These are phyloP conservation scores for Rhipidura dahli DNA, from an alignment of 2,113 vertebrate genomes.

Conservation along the genomic window DNA sequence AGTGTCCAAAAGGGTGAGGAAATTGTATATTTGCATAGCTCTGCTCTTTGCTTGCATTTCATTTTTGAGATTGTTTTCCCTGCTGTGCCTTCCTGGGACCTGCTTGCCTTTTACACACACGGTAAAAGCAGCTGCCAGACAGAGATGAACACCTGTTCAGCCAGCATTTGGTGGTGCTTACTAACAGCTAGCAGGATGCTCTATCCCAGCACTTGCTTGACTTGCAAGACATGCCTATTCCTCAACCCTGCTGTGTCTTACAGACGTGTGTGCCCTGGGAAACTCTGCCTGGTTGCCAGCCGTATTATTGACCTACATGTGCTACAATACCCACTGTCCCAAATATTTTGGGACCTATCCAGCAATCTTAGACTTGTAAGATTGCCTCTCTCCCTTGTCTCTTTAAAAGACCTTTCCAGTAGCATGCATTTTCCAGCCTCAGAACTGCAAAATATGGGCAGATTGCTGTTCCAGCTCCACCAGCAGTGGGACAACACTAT, in stretches of 20 bases:
- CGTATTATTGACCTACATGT: not conserved
- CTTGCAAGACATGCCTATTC: not conserved
- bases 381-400: not conserved
- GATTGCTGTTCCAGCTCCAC: not conserved
- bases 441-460: not conserved
- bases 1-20: slow-evolving; percentile 80
- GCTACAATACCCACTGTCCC: not conserved
- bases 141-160: not conserved
- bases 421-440: not conserved
- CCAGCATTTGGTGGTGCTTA: not conserved
- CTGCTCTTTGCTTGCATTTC: not conserved
- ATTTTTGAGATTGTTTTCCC: not conserved
- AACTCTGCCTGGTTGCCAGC: not conserved
- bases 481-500: not conserved
- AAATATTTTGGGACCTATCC: not conserved
- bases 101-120: not conserved
- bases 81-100: not conserved
- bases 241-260: not conserved
- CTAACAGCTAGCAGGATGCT: not conserved
- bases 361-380: not conserved
- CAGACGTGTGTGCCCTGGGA: not conserved
- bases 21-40: slow-evolving; percentile 15
- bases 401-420: not conserved
- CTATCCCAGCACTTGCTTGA: not conserved
- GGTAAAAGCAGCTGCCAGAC: not conserved